Evolutionary conservation across 2,797 vertebrate genomes (phyloP).

Genomic region (Tamandua tetradactyla): DNA sequence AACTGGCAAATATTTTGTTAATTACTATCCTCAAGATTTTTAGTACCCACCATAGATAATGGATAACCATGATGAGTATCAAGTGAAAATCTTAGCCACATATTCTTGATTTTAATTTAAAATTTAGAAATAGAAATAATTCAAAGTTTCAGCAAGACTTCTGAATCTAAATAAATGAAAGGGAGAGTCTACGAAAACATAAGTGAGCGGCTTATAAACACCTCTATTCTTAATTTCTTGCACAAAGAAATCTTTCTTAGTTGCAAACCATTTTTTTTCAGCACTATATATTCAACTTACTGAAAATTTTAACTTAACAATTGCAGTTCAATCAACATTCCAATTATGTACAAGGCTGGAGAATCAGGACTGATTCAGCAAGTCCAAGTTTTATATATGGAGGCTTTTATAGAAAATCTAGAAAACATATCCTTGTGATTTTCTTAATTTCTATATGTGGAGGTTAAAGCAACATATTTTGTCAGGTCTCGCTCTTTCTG

Average conservation of each 20-base stretch:
- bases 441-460: neutral
- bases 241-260: neutral
- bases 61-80: neutral
- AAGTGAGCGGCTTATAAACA: neutral
- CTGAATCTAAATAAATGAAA: neutral
- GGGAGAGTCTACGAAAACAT: neutral
- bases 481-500: neutral
- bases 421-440: neutral
- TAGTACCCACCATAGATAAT: neutral
- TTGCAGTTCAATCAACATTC: neutral
- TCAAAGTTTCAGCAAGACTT: slow-evolving; percentile 25
- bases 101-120: neutral
- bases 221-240: neutral
- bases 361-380: neutral
- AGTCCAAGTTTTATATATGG: neutral
- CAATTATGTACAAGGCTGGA: neutral
- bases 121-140: slow-evolving; percentile 44
- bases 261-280: neutral
- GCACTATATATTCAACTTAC: neutral
- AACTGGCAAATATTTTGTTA: neutral
- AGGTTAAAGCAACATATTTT: neutral
- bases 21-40: neutral
- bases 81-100: neutral
- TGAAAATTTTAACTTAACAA: neutral
- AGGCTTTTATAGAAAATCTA: neutral